Evolutionary conservation across 2,797 vertebrate species (phyloP).

Genomic region (Astyanax mexicanus): DNA sequence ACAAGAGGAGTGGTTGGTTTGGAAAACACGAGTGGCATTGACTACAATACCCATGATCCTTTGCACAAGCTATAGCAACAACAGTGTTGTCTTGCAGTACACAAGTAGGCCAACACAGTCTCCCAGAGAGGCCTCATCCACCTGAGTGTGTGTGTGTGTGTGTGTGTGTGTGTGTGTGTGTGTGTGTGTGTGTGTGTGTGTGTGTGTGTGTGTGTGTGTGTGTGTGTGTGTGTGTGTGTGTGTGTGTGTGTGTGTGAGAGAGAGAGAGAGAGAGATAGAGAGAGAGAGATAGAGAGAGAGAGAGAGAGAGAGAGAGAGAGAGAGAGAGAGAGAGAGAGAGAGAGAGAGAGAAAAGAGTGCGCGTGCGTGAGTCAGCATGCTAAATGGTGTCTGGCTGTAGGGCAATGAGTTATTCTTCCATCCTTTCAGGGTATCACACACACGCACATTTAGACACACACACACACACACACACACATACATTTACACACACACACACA

Average conservation of each 20-base stretch:
- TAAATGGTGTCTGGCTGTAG: slow-evolving; percentile 49
- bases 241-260: no score
- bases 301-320: no score
- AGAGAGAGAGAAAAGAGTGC: no score
- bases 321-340: no score
- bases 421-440: slow-evolving; percentile 35
- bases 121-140: not conserved
- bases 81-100: not conserved
- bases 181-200: slow-evolving; percentile 6
- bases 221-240: no score
- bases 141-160: slow-evolving; percentile 15
- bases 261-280: no score
- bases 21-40: not conserved
- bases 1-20: not conserved
- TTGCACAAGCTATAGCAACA: not conserved
- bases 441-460: slow-evolving; percentile 25
- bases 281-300: no score
- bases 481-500: no score
- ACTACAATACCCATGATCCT: not conserved
- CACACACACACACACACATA: slow-evolving; percentile 12
- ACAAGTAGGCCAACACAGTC: not conserved
- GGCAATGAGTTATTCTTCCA: slow-evolving; percentile 40
- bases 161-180: not conserved
- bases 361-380: slow-evolving; percentile 24
- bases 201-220: not conserved